Evolutionary conservation across 2,113 vertebrate genomes (phyloP), one percentile per base, ranked within the genome.

Genomic region (Dolichotis patagonum): DNA sequence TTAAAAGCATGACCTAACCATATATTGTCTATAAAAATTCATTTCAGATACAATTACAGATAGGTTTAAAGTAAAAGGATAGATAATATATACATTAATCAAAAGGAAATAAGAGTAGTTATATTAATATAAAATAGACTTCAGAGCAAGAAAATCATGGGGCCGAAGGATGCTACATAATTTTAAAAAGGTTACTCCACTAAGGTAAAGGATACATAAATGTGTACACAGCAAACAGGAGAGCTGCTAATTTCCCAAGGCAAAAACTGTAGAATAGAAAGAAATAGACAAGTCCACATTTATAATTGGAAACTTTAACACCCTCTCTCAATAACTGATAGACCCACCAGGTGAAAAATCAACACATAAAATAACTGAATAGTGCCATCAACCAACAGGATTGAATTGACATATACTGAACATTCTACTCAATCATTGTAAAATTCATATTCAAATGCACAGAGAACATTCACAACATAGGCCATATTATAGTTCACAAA

Each of bases 71-170:
- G 30, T 46, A 69, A 95, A 91, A 62, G 30, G 28, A 88, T 67
- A 46, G 54, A 91, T 78, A 63, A 43, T 56, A 94, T 54, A 75
- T 7, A 46, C 13, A 73, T 90, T 63, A 94, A 90, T 62, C 32
- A 80, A 86, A 90, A 96, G 52, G 89, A 85, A 81, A 35, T 26
- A 95, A 86, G 16, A 86, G 43, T 83, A 56, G 24, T 60, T 95
- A 67, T 77, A 80, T 58, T 90, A 82, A 46, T 77, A 73, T 81
- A 88, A 84, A 97, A 91, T 87, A 84, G 89, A 91, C 26, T 58
- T 65, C 63, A 75, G 52, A 88, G 10, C n/a, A 81, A 85, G n/a
- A 82, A 92, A 85, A 81, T 83, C 85, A 75, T 80, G 77, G n/a
- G 17, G 84, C 38, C 56, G 88, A 58, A 56, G 58, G 63, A 75